Evolutionary conservation across 1,140 invertebrate genomes (phyloP).

Genomic region (Ips nitidus): DNA sequence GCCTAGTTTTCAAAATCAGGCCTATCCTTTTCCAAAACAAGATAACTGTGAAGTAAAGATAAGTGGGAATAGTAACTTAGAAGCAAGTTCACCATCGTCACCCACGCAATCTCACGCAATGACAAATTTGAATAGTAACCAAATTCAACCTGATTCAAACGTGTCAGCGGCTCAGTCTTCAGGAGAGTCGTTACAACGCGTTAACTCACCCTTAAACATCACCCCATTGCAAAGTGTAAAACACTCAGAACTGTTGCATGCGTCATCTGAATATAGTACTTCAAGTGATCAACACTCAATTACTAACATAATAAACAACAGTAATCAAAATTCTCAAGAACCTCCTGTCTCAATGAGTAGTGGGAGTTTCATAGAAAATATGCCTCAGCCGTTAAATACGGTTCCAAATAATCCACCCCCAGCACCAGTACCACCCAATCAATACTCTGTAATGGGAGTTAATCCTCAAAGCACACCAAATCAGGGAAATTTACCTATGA

Average conservation of each 20-base stretch:
- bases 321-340: constrained; percentile 18
- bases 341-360: not conserved
- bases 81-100: constrained; percentile 32
- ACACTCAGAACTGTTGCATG: not conserved
- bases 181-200: not conserved
- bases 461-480: constrained; percentile 7
- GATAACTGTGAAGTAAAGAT: constrained; percentile 5
- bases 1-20: constrained; percentile 34
- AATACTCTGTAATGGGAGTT: not conserved
- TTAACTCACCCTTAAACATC: constrained; percentile 1
- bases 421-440: constrained; percentile 1
- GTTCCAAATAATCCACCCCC: not conserved
- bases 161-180: not conserved
- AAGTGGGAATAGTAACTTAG: not conserved
- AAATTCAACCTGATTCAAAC: constrained; percentile 10
- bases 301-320: constrained; percentile 12
- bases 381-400: not conserved
- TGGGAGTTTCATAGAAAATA: not conserved
- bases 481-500: constrained; percentile 23
- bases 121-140: constrained; percentile 21
- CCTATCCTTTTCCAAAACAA: constrained; percentile 15
- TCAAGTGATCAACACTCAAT: constrained; percentile 18
- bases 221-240: not conserved
- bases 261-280: not conserved
- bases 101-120: constrained; percentile 37